Base-by-base conservation (phyloP, 2,113 vertebrate species). In the Pseudopodoces humilis region DNA sequence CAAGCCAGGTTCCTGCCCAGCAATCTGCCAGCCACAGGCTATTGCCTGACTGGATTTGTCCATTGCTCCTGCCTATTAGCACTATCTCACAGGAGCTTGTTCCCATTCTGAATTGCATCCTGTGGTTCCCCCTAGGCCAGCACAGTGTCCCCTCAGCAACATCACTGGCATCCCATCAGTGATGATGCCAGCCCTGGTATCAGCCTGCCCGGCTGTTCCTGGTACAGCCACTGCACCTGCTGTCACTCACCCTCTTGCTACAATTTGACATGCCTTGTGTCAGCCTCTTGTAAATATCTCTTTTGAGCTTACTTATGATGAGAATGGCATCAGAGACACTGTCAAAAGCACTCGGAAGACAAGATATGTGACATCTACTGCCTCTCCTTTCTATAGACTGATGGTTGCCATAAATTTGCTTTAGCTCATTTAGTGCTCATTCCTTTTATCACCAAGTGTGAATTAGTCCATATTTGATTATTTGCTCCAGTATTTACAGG, bases 91-190 rank as follows among this genome's bases (percentile, higher is more conserved):
- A 13, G 3, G n/a, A 74, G 28, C 46, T 37, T 46, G 28, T 44
- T n/a, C 24, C 68, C 13, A 0, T 37, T 81, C 50, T n/a, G 50
- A 83, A 70, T 11, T 69, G 19, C 64, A 37, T 52, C 35, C 13
- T 37, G 43, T 33, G 13, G 74, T 81, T 83, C 59, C 70, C 35
- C 24, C 59, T 2, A 3, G 6, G 8, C 43, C 49, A 68, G 35
- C 5, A 8, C 2, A 15, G 53, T 0, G 0, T 60, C 39, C 63
- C 44, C 30, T 44, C 7, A 3, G 49, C 0, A 0, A n/a, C 84
- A 19, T 39, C 39, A 39, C 39, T 39, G 39, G 39, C 39, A 39
- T 39, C 39, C 39, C 39, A 39, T 59, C 64, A 28, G 46, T 2
- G 23, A 33, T 0, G 0, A 14, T 33, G 76, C 35, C 86, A 71